Evolutionary conservation across 2,797 vertebrate genomes (phyloP).

Genomic region (Lophius americanus): DNA sequence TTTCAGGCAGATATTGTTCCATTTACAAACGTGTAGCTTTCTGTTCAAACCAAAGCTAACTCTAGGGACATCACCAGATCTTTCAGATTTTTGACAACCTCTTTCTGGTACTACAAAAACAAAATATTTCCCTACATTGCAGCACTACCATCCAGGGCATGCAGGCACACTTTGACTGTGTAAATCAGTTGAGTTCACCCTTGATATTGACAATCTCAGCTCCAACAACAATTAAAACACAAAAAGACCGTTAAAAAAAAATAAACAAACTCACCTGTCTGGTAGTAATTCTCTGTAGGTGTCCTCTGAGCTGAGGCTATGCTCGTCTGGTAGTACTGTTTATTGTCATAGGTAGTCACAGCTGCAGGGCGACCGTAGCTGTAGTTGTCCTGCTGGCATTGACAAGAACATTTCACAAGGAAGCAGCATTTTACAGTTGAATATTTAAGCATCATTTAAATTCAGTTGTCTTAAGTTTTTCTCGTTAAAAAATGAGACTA

Average conservation of each 20-base stretch:
- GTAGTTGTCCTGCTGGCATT: constrained; percentile 74
- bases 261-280: constrained; percentile 69
- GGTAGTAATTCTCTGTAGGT: constrained; percentile 72
- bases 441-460: neutral
- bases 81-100: neutral
- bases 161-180: neutral
- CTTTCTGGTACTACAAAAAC: neutral
- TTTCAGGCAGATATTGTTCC: neutral
- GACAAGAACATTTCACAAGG: constrained; percentile 3
- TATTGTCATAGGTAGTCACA: constrained; percentile 74
- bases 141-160: neutral
- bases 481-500: neutral
- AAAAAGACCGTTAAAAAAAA: neutral
- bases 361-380: constrained; percentile 65
- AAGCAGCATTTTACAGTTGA: neutral
- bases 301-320: constrained; percentile 70
- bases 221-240: neutral
- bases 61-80: neutral
- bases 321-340: constrained; percentile 77
- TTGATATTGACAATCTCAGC: neutral
- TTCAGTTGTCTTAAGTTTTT: neutral
- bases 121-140: no score
- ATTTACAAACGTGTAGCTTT: no score
- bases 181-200: neutral
- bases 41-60: neutral